Evolutionary conservation across 2,797 vertebrate species (phyloP), one percentile per base, ranked within the genome.

Genomic region (Catostomus latipinnis): DNA sequence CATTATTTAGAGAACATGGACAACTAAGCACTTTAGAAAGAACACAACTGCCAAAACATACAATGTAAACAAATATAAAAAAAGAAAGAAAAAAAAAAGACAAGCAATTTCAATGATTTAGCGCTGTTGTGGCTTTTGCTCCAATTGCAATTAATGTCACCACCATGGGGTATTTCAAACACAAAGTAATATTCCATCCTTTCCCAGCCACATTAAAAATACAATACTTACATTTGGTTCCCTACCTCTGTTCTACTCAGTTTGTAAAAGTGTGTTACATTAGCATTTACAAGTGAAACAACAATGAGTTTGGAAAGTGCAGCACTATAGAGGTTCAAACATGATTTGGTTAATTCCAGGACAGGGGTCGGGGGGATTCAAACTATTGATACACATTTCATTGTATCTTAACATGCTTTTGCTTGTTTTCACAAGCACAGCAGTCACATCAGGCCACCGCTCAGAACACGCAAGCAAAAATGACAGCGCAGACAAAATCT

Each of bases 301-400:
- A 50, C 46, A 8, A 13, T 60, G 43, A 9, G 68, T 69, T 50
- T 76, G 18, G 43, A 65, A 46, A 65, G 43, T 60, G 13, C 18
- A 9, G 9, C 8, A 50, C 57, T 1, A 65, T 2, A 0, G 12
- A 46, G 1, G 57, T 49, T 70, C 18, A 11, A 50, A 68, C 53
- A 52, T 46, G 13, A 60, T 69, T 69, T 10, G 5, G 66, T 70
- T 78, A 71, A 71, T 78, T 78, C 76, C 49, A 78, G 75, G 16
- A 43, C 77, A 72, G 71, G 84, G 87, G 84, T 45, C 49, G 49
- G 80, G 81, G 89, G 56, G 92, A 93, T 95, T 93, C 91, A 92
- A 96, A 96, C 96, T 95, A 95, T 96, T 93, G 95, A 95, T 95
- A 94, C 93, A 95, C 94, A 95, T 96, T 96, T 95, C 92, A 94